These are phyloP conservation scores for Conger conger DNA, from an alignment of 2,113 vertebrate genomes.

Conservation along the genomic window DNA sequence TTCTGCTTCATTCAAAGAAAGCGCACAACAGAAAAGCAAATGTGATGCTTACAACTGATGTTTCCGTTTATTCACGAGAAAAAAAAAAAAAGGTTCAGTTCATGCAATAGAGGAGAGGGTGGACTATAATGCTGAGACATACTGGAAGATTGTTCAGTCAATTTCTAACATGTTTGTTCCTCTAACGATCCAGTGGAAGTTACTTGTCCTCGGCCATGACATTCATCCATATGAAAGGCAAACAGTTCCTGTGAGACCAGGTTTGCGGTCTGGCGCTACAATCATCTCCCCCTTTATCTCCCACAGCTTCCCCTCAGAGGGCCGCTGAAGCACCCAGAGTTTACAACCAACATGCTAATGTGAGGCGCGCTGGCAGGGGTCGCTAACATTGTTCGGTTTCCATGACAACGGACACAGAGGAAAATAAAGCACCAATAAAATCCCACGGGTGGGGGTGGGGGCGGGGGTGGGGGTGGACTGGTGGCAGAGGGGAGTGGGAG, in stretches of 20 bases:
- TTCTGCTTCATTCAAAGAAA: not conserved
- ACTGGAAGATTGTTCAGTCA: not conserved
- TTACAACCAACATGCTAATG: constrained; percentile 53
- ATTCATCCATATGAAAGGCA: not conserved
- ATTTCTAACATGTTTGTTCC: not conserved
- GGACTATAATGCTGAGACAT: not conserved
- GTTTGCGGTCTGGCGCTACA: not conserved
- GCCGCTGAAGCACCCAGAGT: constrained; percentile 29
- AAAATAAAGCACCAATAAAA: constrained; percentile 65
- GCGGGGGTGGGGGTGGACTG: not conserved
- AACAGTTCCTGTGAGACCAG: not conserved
- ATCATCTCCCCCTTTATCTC: not conserved
- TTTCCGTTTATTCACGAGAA: no score
- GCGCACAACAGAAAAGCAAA: not conserved
- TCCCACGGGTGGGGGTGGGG: constrained; percentile 4
- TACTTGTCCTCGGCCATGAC: not conserved
- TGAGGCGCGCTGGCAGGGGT: constrained; percentile 55
- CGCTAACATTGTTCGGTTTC: constrained; percentile 64
- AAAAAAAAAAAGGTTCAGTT: no score
- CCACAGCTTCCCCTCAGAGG: not conserved
- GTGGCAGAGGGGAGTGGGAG: not conserved
- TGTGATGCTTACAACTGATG: not conserved
- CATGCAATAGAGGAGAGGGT: not conserved
- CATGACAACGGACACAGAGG: constrained; percentile 62
- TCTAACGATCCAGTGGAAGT: not conserved